Conservation (phyloP, 2,888 invertebrate species). For the Patella pellucida region DNA sequence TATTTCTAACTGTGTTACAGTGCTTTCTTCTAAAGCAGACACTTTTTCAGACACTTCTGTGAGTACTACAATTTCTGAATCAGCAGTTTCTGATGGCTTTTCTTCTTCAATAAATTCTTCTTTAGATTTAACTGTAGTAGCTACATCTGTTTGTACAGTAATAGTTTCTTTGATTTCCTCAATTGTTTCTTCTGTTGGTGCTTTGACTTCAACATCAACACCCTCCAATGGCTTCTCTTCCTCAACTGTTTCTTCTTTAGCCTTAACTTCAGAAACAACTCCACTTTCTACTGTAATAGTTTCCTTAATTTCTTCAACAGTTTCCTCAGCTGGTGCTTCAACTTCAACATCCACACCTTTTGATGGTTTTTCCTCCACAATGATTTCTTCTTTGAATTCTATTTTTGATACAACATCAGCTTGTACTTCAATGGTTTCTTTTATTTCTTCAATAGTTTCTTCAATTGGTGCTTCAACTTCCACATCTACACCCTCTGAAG, state of each 20-base stretch:
- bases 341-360: constrained; percentile 28
- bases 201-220: constrained; percentile 26
- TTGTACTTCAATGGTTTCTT: constrained; percentile 31
- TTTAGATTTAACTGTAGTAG: background rate
- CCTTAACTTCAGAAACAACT: constrained; percentile 26
- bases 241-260: constrained; percentile 16
- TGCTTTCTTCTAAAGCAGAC: constrained; percentile 10
- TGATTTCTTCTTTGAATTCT: constrained; percentile 20
- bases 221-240: constrained; percentile 14
- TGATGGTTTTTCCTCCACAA: constrained; percentile 22
- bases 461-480: constrained; percentile 27
- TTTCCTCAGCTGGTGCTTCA: constrained; percentile 22
- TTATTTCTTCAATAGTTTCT: constrained; percentile 29
- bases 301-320: constrained; percentile 21
- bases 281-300: constrained; percentile 28
- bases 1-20: constrained; percentile 17
- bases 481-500: constrained; percentile 32
- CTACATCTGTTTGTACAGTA: background rate
- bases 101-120: constrained; percentile 16
- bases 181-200: constrained; percentile 29
- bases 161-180: constrained; percentile 18
- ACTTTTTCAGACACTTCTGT: background rate
- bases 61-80: constrained; percentile 6
- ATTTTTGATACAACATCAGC: constrained; percentile 32
- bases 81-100: constrained; percentile 22